Evolutionary conservation across 2,888 invertebrate species (phyloP), one percentile per base, ranked within the genome.

Genomic region (Aleiodes testaceus): DNA sequence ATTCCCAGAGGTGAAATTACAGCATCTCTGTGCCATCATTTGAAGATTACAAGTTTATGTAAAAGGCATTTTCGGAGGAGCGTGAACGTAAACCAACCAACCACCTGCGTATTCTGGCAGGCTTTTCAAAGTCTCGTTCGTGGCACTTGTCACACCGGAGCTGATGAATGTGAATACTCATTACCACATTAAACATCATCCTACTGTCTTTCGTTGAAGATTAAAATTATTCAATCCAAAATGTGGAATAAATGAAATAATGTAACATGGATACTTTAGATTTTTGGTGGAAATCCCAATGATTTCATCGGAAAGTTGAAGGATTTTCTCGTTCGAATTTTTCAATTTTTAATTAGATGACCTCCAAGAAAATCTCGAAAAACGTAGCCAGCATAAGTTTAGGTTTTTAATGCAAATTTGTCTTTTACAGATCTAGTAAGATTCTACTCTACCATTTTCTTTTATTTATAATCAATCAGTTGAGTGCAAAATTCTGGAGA

Each of bases 1-100:
- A 53, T 12, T 59, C 49, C 55, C 55, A 30, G 65, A 20, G 50
- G 65, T 65, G 36, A 49, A 65, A 70, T 70, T 70, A 64, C 64
- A 47, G 20, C 65, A 44, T 64, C 64, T 64, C 64, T 65, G 55
- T 70, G 30, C 55, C 73, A 70, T 76, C 72, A 74, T 75, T 76
- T 73, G 69, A 65, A 70, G 72, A 76, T 76, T 74, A 72, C 70
- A 68, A 72, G 47, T 70, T 50, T 64, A 75, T 75, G 75, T 75
- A 74, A 72, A 75, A 76, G 70, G 61, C 55, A 67, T 69, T 70
- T 70, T 36, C 30, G 49, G 36, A 65, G 59, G 47, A 44, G 49
- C 47, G 18, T 22, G 49, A 63, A 11, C 44, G 42, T 4, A n/a
- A 61, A 44, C 42, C 36, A 36, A 45, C 61, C 42, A 61, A 12